phyloP scores from a whole-genome alignment of 2,113 vertebrate species.

The Amphilophus citrinellus region DNA sequence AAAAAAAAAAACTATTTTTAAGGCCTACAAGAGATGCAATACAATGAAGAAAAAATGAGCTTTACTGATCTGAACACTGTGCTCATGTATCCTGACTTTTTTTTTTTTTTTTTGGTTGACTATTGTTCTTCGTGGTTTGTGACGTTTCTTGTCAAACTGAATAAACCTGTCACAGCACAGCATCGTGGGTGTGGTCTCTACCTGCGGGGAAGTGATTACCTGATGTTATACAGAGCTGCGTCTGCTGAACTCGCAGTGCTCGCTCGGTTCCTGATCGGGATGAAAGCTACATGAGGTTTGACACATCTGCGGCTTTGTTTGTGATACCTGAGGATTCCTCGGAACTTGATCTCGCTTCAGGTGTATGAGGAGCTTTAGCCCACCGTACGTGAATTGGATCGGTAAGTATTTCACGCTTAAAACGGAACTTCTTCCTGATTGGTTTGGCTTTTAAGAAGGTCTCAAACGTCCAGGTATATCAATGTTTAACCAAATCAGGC shows the following conservation, averaged over 20 bases:
- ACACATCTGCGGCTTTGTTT: background rate
- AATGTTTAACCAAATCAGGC: background rate
- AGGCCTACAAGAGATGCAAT: slow-evolving; percentile 57
- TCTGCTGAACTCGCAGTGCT: background rate
- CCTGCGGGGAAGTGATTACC: background rate
- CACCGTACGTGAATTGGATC: background rate
- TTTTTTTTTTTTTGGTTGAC: slow-evolving; percentile 16
- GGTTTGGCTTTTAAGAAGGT: background rate
- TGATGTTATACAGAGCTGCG: background rate
- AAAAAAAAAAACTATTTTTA: background rate
- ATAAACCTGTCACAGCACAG: slow-evolving; percentile 51
- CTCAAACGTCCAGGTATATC: background rate
- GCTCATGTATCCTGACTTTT: slow-evolving; percentile 27
- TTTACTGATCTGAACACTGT: slow-evolving; percentile 71
- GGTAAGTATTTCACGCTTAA: background rate
- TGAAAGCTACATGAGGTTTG: background rate
- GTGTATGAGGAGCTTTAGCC: no score
- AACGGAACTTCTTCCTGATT: rapidly evolving
- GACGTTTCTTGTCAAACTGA: slow-evolving; percentile 50
- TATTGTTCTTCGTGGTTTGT: slow-evolving; percentile 51
- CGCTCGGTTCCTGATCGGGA: rapidly evolving
- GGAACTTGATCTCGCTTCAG: background rate
- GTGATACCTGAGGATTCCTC: background rate
- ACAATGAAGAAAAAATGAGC: slow-evolving; percentile 19
- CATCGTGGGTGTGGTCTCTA: slow-evolving; percentile 30